These are phyloP conservation scores for Aegotheles bennettii DNA, from an alignment of 2,113 vertebrate species.

Conservation along the genomic window DNA sequence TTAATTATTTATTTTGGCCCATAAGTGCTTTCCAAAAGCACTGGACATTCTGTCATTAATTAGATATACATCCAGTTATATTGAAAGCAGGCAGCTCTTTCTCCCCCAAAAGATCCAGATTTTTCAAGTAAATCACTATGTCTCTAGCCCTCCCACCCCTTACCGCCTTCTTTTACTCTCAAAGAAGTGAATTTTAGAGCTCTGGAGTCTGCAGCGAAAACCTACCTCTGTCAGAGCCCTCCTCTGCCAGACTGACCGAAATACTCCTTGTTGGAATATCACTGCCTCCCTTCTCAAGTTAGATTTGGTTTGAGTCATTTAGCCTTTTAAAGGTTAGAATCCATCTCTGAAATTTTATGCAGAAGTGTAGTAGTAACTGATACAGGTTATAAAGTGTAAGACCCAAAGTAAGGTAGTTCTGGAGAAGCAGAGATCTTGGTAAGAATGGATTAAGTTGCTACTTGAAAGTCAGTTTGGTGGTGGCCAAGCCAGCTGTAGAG, in stretches of 20 bases:
- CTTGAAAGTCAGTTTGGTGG: background rate
- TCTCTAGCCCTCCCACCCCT: background rate
- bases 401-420: background rate
- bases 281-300: background rate
- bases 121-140: background rate
- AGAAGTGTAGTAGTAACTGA: background rate
- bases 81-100: background rate
- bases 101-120: background rate
- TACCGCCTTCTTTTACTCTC: background rate
- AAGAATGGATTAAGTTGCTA: background rate
- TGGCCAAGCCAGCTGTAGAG: background rate
- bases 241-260: background rate
- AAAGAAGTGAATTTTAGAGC: background rate
- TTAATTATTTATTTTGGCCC: background rate
- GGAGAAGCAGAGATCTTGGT: background rate
- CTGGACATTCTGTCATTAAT: background rate
- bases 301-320: background rate
- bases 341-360: background rate
- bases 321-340: background rate
- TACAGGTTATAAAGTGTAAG: rapidly evolving
- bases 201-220: background rate
- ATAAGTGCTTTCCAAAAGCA: background rate
- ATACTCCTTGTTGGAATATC: background rate
- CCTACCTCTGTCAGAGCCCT: background rate
- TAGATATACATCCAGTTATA: background rate